Base-by-base conservation (phyloP, 1,140 invertebrate genomes). In the Maniola jurtina region DNA sequence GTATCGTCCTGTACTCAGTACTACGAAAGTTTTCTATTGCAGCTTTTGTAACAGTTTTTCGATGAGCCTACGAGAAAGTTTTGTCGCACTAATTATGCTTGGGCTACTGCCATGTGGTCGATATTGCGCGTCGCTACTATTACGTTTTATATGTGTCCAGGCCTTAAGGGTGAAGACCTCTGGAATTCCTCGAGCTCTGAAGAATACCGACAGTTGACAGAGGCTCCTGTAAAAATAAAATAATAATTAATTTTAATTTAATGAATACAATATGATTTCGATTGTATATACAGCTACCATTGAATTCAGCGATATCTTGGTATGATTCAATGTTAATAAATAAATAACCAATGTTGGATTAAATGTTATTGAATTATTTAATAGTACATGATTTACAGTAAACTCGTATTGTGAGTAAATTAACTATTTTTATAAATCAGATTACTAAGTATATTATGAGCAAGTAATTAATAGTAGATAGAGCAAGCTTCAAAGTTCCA, bases 301-400 rank as follows among this genome's bases (percentile, higher is more conserved):
- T 45, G 9, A 45, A 45, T 38, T 38, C 38, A 38, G 38, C 6
- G 38, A 38, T 38, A 38, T 38, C 8, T 48, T 11, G 8, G 45
- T 14, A 48, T 13, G 13, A 48, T 48, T 48, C 45, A 2, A 48
- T 48, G 45, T 48, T 48, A 48, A 48, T 48, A 48, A 48, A 13
- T 48, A 11, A 48, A 48, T 48, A 48, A 48, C 13, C 10, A 48
- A 13, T 48, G 14, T 14, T 48, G 45, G 45, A 48, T 48, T 48
- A 48, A 48, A 48, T 48, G 45, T 48, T 14, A 14, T 10, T 48
- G 45, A 48, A 48, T 48, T 48, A 48, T 48, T 48, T 48, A 48
- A 48, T 48, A 48, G 45, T 48, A 48, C 8, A 48, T 48, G 45
- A 48, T 10, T 48, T 14, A 48, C 14, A 48, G 14, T 48, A 47